Percentiles rank a stretch among this genome's conserved stretches.
These are phyloP conservation scores for Ruditapes philippinarum DNA, from an alignment of 1,140 invertebrate genomes.

Conservation along the genomic window DNA sequence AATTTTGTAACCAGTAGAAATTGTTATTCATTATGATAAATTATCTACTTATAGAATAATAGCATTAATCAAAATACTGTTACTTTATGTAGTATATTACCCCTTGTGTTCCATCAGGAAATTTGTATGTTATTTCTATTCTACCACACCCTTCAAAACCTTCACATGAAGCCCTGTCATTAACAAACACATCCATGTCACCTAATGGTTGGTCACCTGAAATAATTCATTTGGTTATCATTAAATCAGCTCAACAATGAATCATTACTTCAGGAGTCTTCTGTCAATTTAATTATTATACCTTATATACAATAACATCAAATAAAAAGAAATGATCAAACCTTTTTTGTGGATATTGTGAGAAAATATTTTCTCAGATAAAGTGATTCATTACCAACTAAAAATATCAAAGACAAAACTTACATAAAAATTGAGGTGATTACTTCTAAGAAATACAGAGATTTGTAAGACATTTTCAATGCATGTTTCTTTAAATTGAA, in stretches of 20 bases:
- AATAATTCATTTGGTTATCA: not conserved
- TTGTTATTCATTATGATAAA: no score
- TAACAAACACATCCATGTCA: not conserved
- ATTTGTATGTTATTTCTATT: slow-evolving; percentile 14
- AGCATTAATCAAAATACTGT: no score
- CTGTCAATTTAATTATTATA: not conserved
- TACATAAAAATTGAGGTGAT: no score
- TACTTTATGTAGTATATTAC: no score
- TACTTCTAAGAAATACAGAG: no score
- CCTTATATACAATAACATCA: not conserved
- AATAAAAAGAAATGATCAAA: not conserved
- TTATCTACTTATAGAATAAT: no score
- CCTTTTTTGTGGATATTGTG: not conserved
- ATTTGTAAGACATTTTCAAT: no score
- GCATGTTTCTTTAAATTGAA: no score
- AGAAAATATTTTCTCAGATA: not conserved
- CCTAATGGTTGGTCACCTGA: slow-evolving; percentile 14
- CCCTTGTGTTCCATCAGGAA: slow-evolving; percentile 12
- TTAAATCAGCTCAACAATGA: not conserved
- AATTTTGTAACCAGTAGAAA: no score
- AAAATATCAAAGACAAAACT: not conserved
- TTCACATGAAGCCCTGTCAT: not conserved
- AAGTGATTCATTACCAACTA: not conserved
- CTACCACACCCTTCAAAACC: not conserved
- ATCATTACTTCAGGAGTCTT: not conserved